Evolutionary conservation across 2,888 invertebrate species (phyloP), one percentile per base, ranked within the genome.

Genomic region (Geophilus truncorum): DNA sequence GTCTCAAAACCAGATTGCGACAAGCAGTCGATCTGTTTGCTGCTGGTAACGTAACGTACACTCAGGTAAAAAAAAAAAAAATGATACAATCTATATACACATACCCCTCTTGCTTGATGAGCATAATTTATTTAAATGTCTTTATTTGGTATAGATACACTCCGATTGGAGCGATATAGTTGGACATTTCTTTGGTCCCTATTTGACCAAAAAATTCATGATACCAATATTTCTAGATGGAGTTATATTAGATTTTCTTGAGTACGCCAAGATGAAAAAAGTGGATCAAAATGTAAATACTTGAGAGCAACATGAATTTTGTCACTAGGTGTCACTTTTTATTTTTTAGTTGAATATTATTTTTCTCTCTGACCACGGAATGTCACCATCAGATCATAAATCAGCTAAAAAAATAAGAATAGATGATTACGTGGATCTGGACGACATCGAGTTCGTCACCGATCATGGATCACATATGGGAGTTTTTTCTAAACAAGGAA

Each of bases 301-400:
- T n/a, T n/a, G n/a, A n/a, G n/a, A 62, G 57, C 40, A 10, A 10
- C 40, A 40, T 1, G 18, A 51, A 51, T n/a, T 5, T n/a, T 9
- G 51, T 51, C 15, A 9, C 51, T 9, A 6, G 4, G 12, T 5
- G 5, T 15, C 23, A n/a, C 21, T 5, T 18, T 62, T 23, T 18
- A 21, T 62, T 62, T 23, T 21, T 12, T 30, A 76, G 76, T 30
- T 76, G 18, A 30, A 86, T 81, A 83, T 87, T 21, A 84, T 87
- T 23, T 85, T 87, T 40, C 83, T 86, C 32, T 85, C 86, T 77
- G 87, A 87, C 81, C 87, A 87, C 79, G 87, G 87, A 30, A 87
- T 87, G 87, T 85, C 85, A 21, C 82, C 82, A 80, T 84, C 84
- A 7, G 85, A 84, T n/a, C 82, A 84, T 5, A 21, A 21, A 2